phyloP scores from a whole-genome alignment of 2,797 vertebrate genomes.

The Cephalopachus bancanus region DNA sequence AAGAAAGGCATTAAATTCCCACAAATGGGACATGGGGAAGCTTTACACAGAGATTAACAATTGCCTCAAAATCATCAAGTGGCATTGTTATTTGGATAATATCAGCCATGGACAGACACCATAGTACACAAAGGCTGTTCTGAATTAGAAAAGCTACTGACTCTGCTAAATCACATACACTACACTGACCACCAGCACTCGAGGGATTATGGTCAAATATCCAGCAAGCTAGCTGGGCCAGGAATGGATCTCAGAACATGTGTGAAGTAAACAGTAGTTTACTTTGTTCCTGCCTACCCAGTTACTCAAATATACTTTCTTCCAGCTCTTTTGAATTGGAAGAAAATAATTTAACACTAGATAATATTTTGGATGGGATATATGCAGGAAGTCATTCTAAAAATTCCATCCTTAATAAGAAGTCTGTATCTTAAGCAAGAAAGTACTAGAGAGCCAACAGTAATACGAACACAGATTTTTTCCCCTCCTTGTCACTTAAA shows the following conservation, averaged over 20 bases:
- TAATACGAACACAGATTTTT: background rate
- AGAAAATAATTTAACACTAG: constrained; percentile 60
- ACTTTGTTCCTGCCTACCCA: constrained; percentile 2
- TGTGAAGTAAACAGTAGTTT: background rate
- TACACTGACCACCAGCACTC: constrained; percentile 72
- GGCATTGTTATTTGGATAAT: constrained; percentile 62
- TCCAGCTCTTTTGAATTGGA: constrained; percentile 59
- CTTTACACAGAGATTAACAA: constrained; percentile 55
- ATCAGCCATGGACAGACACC: constrained; percentile 48
- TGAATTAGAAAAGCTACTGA: constrained; percentile 77
- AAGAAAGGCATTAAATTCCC: constrained; percentile 41
- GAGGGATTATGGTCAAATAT: constrained; percentile 76
- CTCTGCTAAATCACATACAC: constrained; percentile 69
- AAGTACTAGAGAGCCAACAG: background rate
- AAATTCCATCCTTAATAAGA: constrained; percentile 53
- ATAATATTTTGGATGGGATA: constrained; percentile 72
- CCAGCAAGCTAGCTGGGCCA: constrained; percentile 60
- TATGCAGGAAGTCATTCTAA: constrained; percentile 60
- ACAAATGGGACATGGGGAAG: constrained; percentile 20
- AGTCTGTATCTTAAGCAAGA: background rate
- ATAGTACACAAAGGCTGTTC: constrained; percentile 58
- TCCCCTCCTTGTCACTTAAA: constrained; percentile 30
- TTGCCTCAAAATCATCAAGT: constrained; percentile 65
- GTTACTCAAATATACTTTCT: constrained; percentile 34
- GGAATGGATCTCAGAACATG: constrained; percentile 47